Evolutionary conservation across 2,888 invertebrate genomes (phyloP).

Genomic region (Nemotelus pantherinus): DNA sequence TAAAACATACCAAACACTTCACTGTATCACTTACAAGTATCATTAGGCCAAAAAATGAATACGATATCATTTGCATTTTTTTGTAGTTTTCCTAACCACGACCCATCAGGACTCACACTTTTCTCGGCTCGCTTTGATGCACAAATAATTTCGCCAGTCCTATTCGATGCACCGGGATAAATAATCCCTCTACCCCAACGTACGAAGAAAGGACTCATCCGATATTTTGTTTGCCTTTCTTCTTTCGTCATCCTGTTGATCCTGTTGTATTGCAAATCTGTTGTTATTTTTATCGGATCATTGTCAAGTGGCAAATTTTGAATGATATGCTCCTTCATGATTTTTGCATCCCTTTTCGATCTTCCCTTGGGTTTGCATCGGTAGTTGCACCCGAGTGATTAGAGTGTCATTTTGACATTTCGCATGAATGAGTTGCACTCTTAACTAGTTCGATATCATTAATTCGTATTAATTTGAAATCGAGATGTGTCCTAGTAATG

Average conservation of each 20-base stretch:
- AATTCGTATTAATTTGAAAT: conserved; percentile 65
- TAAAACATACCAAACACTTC: conserved; percentile 34
- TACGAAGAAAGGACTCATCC: conserved; percentile 4
- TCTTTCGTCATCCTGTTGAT: not conserved
- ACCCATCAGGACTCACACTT: not conserved
- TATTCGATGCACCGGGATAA: not conserved
- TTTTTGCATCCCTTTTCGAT: conserved; percentile 26
- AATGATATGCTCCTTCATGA: conserved; percentile 19
- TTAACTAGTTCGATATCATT: conserved; percentile 56
- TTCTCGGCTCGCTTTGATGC: not conserved
- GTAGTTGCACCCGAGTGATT: not conserved
- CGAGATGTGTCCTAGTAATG: conserved; percentile 55
- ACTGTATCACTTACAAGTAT: conserved; percentile 39
- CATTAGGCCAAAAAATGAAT: conserved; percentile 12
- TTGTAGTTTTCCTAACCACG: not conserved
- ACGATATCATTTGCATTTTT: conserved; percentile 40
- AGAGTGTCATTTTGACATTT: conserved; percentile 36
- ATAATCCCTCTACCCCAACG: not conserved
- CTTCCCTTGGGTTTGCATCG: conserved; percentile 24
- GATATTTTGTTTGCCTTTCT: conserved; percentile 12
- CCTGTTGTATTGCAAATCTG: conserved; percentile 29
- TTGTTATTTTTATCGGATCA: conserved; percentile 42
- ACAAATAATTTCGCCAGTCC: not conserved
- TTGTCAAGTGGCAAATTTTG: conserved; percentile 40
- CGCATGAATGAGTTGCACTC: conserved; percentile 29